Evolutionary conservation across 2,888 invertebrate species (phyloP).

Genomic region (Eledona agricola): DNA sequence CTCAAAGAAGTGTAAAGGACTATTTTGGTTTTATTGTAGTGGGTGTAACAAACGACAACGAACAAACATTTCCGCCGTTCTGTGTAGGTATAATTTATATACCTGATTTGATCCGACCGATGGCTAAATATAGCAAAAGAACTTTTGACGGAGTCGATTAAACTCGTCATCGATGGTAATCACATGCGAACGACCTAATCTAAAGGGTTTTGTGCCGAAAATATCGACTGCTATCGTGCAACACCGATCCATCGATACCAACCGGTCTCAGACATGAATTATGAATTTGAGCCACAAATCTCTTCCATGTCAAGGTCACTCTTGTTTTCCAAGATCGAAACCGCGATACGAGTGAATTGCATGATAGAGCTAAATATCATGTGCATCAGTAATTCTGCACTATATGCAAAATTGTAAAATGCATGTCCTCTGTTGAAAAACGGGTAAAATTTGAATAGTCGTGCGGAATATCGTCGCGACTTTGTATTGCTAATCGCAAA

Average conservation of each 20-base stretch:
- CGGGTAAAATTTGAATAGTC: too few species aligned
- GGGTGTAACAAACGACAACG: too few species aligned
- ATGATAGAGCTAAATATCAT: constrained; percentile 11
- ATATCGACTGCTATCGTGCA: constrained; percentile 11
- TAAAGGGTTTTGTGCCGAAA: constrained; percentile 11
- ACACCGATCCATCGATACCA: constrained; percentile 8
- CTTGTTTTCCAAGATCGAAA: constrained; percentile 19
- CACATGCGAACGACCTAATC: constrained; percentile 21
- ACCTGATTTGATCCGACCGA: too few species aligned
- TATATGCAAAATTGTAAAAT: constrained; percentile 8
- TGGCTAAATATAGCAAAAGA: too few species aligned
- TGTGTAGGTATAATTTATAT: too few species aligned
- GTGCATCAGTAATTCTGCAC: constrained; percentile 3
- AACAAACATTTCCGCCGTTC: too few species aligned
- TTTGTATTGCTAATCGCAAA: too few species aligned
- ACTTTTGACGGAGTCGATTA: constrained; percentile 14
- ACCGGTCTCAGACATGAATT: constrained; percentile 11
- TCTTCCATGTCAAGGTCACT: constrained; percentile 29
- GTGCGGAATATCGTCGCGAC: too few species aligned
- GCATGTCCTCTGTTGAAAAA: constrained; percentile 3
- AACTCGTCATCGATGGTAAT: constrained; percentile 9
- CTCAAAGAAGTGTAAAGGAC: too few species aligned
- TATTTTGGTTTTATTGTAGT: too few species aligned
- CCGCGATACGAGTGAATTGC: constrained; percentile 13
- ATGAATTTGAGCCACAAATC: constrained; percentile 3